Conservation (phyloP, 2,113 vertebrate genomes). For the Sula dactylatra region DNA sequence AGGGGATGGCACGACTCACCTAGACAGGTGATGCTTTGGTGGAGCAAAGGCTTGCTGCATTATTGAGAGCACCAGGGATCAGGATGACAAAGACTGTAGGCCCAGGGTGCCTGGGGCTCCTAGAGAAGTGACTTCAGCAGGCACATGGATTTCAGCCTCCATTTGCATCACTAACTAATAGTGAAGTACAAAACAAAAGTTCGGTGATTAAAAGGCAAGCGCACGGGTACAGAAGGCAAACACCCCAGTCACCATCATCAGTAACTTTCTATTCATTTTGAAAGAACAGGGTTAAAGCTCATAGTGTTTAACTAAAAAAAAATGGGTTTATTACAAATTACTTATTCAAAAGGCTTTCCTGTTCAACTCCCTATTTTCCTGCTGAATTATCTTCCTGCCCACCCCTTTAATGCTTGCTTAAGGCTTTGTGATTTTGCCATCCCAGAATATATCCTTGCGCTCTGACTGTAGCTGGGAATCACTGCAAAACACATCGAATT, state of each 20-base stretch:
- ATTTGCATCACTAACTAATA: constrained; percentile 64
- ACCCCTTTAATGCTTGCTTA: constrained; percentile 25
- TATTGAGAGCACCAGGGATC: constrained; percentile 71
- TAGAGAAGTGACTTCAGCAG: constrained; percentile 68
- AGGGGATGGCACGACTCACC: constrained; percentile 82
- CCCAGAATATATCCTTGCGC: not conserved
- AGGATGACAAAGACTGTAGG: constrained; percentile 71
- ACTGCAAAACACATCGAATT: not conserved
- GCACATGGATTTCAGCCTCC: constrained; percentile 63
- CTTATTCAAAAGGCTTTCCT: not conserved
- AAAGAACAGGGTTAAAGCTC: not conserved
- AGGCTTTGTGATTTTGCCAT: constrained; percentile 38
- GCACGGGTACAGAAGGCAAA: not conserved
- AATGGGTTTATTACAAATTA: not conserved
- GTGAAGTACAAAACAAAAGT: constrained; percentile 22
- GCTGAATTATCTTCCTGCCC: constrained; percentile 8
- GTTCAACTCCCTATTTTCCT: constrained; percentile 28
- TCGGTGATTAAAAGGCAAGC: not conserved
- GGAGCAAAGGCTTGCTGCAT: constrained; percentile 79
- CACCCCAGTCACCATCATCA: not conserved
- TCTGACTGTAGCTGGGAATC: not conserved
- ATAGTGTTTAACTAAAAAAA: not conserved
- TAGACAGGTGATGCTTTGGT: constrained; percentile 92
- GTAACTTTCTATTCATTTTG: not conserved
- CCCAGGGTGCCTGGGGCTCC: constrained; percentile 75